These are phyloP conservation scores for Cinara cedri DNA, from an alignment of 2,888 invertebrate species.

Conservation along the genomic window DNA sequence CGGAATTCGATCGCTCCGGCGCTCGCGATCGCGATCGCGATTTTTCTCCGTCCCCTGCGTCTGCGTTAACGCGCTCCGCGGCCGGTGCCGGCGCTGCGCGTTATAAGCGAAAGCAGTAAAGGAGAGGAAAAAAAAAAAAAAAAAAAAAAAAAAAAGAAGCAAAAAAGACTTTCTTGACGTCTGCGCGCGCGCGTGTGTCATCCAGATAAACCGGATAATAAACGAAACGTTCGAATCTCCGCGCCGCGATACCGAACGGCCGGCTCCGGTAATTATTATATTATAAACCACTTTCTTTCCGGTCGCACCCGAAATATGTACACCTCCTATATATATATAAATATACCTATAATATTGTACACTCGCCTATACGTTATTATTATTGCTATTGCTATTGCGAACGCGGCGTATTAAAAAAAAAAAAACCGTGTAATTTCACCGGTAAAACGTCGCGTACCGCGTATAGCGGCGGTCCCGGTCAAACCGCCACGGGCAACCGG, in stretches of 20 bases:
- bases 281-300: constrained; percentile 57
- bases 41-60: too few species aligned
- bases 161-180: constrained; percentile 44
- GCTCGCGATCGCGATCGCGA: too few species aligned
- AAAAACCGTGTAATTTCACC: constrained; percentile 51
- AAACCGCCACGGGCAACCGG: constrained; percentile 8
- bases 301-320: constrained; percentile 54
- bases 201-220: constrained; percentile 54
- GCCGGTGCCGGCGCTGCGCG: constrained; percentile 32
- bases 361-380: too few species aligned
- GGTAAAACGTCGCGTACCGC: constrained; percentile 20
- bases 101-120: constrained; percentile 49
- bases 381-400: too few species aligned
- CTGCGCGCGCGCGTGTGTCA: constrained; percentile 2
- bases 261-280: constrained; percentile 44
- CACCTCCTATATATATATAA: not conserved
- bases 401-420: too few species aligned
- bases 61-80: not conserved
- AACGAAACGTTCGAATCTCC: too few species aligned
- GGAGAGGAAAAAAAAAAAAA: too few species aligned
- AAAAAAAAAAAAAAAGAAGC: too few species aligned
- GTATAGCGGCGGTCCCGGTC: constrained; percentile 1
- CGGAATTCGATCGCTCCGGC: not conserved
- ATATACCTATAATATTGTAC: too few species aligned
- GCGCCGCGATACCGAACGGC: constrained; percentile 7